Percentiles rank a stretch among this genome's conserved stretches.
Evolutionary conservation across 2,797 vertebrate genomes (phyloP).

Genomic region (Apogon hyalosoma): DNA sequence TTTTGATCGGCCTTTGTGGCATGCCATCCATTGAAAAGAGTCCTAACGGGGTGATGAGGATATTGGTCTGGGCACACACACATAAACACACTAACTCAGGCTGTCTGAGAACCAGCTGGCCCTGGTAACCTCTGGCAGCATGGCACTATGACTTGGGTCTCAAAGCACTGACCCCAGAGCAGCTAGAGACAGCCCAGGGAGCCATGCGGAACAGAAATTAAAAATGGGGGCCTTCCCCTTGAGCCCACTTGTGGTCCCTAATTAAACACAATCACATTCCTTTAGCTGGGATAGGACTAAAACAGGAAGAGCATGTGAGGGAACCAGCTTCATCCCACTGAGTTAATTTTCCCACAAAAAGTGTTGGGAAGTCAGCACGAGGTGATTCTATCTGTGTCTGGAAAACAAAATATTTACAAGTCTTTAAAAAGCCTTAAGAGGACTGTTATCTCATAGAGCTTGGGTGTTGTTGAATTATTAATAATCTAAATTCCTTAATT

Average conservation of each 20-base stretch:
- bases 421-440: slow-evolving; percentile 68
- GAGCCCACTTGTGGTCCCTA: slow-evolving; percentile 75
- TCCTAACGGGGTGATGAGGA: slow-evolving; percentile 28
- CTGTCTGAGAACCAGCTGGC: slow-evolving; percentile 83
- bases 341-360: slow-evolving; percentile 78
- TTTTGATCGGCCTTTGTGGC: slow-evolving; percentile 20
- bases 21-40: slow-evolving; percentile 41
- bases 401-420: slow-evolving; percentile 83
- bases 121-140: slow-evolving; percentile 80
- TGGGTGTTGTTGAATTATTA: slow-evolving; percentile 71
- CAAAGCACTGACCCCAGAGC: slow-evolving; percentile 80
- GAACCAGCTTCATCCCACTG: slow-evolving; percentile 39
- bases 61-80: slow-evolving; percentile 48
- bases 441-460: slow-evolving; percentile 54
- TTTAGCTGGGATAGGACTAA: slow-evolving; percentile 64
- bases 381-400: slow-evolving; percentile 46
- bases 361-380: slow-evolving; percentile 25
- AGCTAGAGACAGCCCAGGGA: slow-evolving; percentile 68
- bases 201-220: slow-evolving; percentile 77
- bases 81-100: slow-evolving; percentile 28
- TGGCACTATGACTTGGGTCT: slow-evolving; percentile 70
- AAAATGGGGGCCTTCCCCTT: slow-evolving; percentile 75
- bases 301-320: slow-evolving; percentile 21
- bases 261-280: slow-evolving; percentile 91
- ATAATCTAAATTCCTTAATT: slow-evolving; percentile 66